Percentiles rank a stretch among this genome's conserved stretches.
Conservation (phyloP, 1,140 invertebrate genomes). For the Acyrthosiphon pisum region DNA sequence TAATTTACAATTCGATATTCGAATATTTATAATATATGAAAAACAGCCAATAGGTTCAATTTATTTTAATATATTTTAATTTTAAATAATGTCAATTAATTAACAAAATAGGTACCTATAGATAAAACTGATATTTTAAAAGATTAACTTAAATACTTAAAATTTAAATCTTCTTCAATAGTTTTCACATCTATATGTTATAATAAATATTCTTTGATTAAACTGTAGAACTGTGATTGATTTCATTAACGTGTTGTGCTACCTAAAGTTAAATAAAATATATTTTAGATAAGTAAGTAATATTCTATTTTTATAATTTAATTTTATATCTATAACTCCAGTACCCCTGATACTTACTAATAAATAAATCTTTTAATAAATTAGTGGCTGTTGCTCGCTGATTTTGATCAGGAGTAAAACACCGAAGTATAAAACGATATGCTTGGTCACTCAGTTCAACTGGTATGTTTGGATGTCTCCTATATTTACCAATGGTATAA, state of each 20-base stretch:
- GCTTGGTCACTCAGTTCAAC: slow-evolving; percentile 85
- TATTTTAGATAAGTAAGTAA: too few relatives aligned
- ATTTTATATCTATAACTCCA: slow-evolving; percentile 1
- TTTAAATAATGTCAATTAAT: too few relatives aligned
- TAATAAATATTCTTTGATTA: slow-evolving; percentile 81
- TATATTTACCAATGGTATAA: slow-evolving; percentile 96
- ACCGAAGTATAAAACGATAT: slow-evolving; percentile 88
- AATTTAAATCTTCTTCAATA: background rate
- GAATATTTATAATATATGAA: too few relatives aligned
- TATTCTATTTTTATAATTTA: too few relatives aligned
- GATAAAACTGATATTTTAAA: too few relatives aligned
- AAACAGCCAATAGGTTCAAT: too few relatives aligned
- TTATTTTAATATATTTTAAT: too few relatives aligned
- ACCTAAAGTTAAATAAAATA: slow-evolving; percentile 62
- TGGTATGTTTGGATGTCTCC: slow-evolving; percentile 97
- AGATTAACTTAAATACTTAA: too few relatives aligned
- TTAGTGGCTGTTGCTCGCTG: slow-evolving; percentile 85
- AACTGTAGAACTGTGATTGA: slow-evolving; percentile 72
- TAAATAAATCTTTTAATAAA: slow-evolving; percentile 88
- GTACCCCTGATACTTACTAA: slow-evolving; percentile 73
- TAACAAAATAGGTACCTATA: too few relatives aligned
- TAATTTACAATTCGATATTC: too few relatives aligned
- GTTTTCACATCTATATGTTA: slow-evolving; percentile 65
- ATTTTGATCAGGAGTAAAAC: slow-evolving; percentile 91
- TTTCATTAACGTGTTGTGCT: slow-evolving; percentile 69